Percentiles rank a stretch among this genome's conserved stretches.
Conservation (phyloP, 1,140 invertebrate species). For the Trichomalopsis sarcophagae region DNA sequence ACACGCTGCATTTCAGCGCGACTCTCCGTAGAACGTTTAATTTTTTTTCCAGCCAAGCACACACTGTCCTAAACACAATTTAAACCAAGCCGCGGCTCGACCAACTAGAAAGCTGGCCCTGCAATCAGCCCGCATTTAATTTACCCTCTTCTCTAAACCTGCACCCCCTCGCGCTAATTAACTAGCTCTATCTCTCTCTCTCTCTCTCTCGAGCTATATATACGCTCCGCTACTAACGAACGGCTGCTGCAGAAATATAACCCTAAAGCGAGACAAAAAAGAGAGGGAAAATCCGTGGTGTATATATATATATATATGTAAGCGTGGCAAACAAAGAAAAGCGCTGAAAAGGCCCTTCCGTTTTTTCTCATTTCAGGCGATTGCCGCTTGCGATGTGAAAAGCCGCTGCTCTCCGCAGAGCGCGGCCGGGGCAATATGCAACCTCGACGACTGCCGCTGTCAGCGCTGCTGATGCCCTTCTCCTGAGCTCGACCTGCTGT, state of each 20-base stretch:
- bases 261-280: neutral
- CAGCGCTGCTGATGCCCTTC: neutral
- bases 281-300: neutral
- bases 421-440: neutral
- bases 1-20: no score
- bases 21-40: no score
- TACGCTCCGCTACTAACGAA: neutral
- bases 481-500: neutral
- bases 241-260: neutral
- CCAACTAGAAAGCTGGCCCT: neutral
- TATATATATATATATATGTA: no score
- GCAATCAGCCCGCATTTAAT: slow-evolving; percentile 11
- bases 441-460: neutral
- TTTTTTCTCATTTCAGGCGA: slow-evolving; percentile 49
- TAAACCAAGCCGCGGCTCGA: neutral
- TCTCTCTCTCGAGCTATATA: no score
- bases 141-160: neutral
- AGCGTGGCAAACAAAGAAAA: slow-evolving; percentile 4
- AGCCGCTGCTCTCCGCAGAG: neutral
- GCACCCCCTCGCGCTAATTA: slow-evolving; percentile 10
- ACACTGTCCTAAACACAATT: neutral
- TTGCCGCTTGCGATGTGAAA: neutral
- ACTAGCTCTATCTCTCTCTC: no score
- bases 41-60: neutral
- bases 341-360: slow-evolving; percentile 18